A percentile compares a stretch with the other conserved stretches of the same genome.
phyloP scores from a whole-genome alignment of 2,888 invertebrate genomes.

The Acrobasis suavella region DNA sequence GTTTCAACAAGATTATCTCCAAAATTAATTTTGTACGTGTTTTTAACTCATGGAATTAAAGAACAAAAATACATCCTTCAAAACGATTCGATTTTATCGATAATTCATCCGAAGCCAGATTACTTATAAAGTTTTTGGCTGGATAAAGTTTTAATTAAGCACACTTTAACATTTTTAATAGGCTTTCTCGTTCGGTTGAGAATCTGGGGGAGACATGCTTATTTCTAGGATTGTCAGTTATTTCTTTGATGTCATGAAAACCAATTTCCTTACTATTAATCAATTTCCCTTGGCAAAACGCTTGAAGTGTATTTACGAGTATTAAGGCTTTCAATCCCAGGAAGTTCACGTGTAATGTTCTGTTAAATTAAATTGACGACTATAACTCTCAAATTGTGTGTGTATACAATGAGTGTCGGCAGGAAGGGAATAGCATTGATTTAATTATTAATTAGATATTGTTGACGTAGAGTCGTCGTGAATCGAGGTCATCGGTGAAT shows the following conservation, averaged over 20 bases:
- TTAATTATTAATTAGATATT: conserved; percentile 26
- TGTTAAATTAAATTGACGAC: conserved; percentile 33
- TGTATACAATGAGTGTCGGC: conserved; percentile 18
- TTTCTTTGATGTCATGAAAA: conserved; percentile 29
- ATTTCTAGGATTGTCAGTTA: conserved; percentile 13
- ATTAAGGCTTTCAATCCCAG: conserved; percentile 28
- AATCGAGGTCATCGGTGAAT: not conserved
- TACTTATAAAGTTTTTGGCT: conserved; percentile 9
- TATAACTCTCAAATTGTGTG: conserved; percentile 20
- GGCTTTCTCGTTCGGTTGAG: not conserved
- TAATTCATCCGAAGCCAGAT: not conserved
- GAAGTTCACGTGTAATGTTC: conserved; percentile 29
- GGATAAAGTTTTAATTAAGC: conserved; percentile 19
- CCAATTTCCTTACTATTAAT: conserved; percentile 37
- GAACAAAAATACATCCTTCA: not conserved
- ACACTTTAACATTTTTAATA: conserved; percentile 12
- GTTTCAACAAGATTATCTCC: too few relatives aligned
- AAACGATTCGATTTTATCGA: conserved; percentile 16
- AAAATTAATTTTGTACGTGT: too few relatives aligned
- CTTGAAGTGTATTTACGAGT: conserved; percentile 32
- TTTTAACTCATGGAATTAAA: not conserved
- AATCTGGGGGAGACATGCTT: conserved; percentile 7
- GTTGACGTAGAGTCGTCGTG: not conserved
- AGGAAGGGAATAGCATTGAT: conserved; percentile 28
- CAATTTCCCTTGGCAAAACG: conserved; percentile 33